Base-by-base conservation (phyloP, 2,113 vertebrate genomes). In the Mesocricetus auratus region DNA sequence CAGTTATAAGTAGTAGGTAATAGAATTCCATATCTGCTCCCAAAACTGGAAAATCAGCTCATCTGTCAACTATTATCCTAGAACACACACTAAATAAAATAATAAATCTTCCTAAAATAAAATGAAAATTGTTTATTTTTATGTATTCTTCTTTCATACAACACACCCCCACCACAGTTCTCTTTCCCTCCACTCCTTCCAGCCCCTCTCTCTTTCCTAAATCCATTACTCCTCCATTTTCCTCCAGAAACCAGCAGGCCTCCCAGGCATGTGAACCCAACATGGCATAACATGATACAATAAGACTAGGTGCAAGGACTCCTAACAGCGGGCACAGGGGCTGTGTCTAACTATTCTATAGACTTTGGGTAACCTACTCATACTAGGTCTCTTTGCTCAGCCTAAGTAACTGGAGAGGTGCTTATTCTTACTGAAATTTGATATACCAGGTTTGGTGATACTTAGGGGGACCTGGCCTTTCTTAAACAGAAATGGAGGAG, bases 21-120 rank as follows among this genome's bases (percentile, higher is more conserved):
- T 88, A 79, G 36, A 79, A 74, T 79, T 78, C 42, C 82, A 79
- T 86, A 47, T 94, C 36, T 68, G 9, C 15, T 94, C 56, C 24
- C 24, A 66, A 89, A 50, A 50, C 73, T 31, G 50, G 22, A 97
- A 94, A 88, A 64, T 64, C 81, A 85, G 60, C 83, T 94, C 24
- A 39, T 39, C 64, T 79, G n/a, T 95, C 31, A 62, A 96, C n/a
- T 8, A 56, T 24, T 90, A 66, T 16, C 7, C 9, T 75, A 88
- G 64, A 95, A 94, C 62, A 31, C 2, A 64, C 21, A 89, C 47
- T 56, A 11, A 29, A 39, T 21, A 39, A n/a, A 39, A 39, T 73
- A 22, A n/a, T n/a, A 19, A 39, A 22, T 22, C 0, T 90, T 92
- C 21, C 45, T 47, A 39, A 90, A 93, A 92, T 96, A 53, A 90